Percentiles rank a stretch among this genome's conserved stretches.
Conservation (phyloP, 2,888 invertebrate genomes). For the Hyposoter didymator region DNA sequence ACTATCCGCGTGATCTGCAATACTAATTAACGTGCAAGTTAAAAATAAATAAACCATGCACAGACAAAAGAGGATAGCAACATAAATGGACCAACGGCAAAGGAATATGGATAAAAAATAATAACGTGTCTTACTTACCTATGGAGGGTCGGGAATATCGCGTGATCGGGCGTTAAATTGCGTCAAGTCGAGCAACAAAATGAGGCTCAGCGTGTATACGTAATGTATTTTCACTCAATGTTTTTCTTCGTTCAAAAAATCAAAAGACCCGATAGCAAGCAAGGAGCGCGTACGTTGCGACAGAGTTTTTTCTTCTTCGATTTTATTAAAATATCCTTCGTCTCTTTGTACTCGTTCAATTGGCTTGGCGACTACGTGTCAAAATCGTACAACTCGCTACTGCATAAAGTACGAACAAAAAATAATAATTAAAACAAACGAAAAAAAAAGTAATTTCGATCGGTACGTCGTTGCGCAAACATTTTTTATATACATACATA, state of each 20-base stretch:
- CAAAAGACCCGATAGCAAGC: neutral
- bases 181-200: conserved; percentile 40
- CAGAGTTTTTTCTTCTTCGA: no score
- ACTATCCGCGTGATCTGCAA: conserved; percentile 57
- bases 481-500: conserved; percentile 48
- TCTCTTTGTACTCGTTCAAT: conserved; percentile 27
- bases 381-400: conserved; percentile 30
- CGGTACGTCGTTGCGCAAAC: conserved; percentile 42
- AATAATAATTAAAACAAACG: neutral
- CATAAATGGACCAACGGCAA: conserved; percentile 39
- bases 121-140: conserved; percentile 66
- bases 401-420: conserved; percentile 13
- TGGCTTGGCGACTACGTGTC: conserved; percentile 11
- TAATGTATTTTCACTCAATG: conserved; percentile 13
- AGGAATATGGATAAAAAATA: conserved; percentile 50
- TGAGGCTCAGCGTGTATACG: conserved; percentile 37
- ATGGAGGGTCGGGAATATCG: conserved; percentile 33
- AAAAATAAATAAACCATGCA: conserved; percentile 58
- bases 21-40: conserved; percentile 36
- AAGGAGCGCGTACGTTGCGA: conserved; percentile 13
- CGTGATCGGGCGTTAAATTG: conserved; percentile 29
- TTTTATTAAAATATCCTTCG: neutral
- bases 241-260: conserved; percentile 34
- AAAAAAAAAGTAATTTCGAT: conserved; percentile 19
- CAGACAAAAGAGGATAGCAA: conserved; percentile 2